phyloP scores from a whole-genome alignment of 92 coral and sea anemone genomes.

The Pocillopora meandrina region DNA sequence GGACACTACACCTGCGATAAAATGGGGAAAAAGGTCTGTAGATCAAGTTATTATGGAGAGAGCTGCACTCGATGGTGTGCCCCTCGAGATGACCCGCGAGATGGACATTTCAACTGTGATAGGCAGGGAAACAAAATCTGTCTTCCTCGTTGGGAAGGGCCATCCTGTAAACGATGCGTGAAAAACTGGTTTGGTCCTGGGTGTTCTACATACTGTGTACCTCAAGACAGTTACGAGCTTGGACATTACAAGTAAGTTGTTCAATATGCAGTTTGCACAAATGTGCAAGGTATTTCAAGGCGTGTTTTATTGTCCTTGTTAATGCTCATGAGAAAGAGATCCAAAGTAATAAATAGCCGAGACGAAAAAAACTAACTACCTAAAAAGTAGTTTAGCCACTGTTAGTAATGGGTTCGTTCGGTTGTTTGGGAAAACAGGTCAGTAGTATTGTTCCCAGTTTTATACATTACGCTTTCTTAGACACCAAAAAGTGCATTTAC shows the following conservation, averaged over 20 bases:
- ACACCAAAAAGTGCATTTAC: too few relatives aligned
- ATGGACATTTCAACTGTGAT: conserved; percentile 71
- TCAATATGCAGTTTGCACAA: too few relatives aligned
- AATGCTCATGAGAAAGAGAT: background rate
- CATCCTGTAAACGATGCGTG: conserved; percentile 42
- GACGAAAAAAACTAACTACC: too few relatives aligned
- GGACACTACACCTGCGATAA: conserved; percentile 56
- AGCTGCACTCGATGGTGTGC: conserved; percentile 68
- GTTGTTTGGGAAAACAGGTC: background rate
- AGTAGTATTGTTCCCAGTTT: background rate
- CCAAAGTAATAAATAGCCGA: too few relatives aligned
- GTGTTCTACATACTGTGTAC: conserved; percentile 47
- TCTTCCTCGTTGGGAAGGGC: conserved; percentile 36
- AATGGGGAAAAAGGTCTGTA: conserved; percentile 46
- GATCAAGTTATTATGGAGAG: conserved; percentile 55
- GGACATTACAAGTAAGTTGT: conserved; percentile 71
- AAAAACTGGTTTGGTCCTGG: conserved; percentile 59
- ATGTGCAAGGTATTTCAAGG: too few relatives aligned
- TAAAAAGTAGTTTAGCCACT: too few relatives aligned
- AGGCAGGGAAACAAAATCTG: conserved; percentile 65
- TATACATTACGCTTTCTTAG: background rate
- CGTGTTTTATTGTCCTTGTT: background rate
- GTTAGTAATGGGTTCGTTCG: background rate
- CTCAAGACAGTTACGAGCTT: conserved; percentile 50
- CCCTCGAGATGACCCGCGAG: conserved; percentile 41